These are phyloP conservation scores for Archaeoteleia sp. DNA, from an alignment of 2,888 invertebrate genomes.

Conservation along the genomic window DNA sequence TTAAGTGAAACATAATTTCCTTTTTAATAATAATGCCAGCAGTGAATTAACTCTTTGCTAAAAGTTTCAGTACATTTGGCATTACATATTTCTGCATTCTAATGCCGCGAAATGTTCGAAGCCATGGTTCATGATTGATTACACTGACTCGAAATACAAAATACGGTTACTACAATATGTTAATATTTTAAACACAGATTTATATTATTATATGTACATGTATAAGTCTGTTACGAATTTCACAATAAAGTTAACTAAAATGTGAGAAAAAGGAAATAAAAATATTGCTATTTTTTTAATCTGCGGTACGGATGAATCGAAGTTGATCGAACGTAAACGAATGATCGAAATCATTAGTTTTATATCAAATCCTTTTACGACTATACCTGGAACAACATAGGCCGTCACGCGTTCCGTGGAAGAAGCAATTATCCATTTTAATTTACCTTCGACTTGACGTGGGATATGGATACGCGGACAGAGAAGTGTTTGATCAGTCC, in stretches of 20 bases:
- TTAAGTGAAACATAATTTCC: too few species aligned
- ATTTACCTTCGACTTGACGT: conserved; percentile 67
- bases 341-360: conserved; percentile 67
- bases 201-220: too few species aligned
- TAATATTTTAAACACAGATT: conserved; percentile 15
- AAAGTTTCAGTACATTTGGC: too few species aligned
- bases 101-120: too few species aligned
- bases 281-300: conserved; percentile 33
- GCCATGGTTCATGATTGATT: too few species aligned
- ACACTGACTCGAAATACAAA: too few species aligned
- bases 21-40: too few species aligned
- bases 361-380: conserved; percentile 70
- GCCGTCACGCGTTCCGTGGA: conserved; percentile 58
- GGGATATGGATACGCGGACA: conserved; percentile 62
- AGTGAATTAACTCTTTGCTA: too few species aligned
- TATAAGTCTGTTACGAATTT: too few species aligned
- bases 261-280: conserved; percentile 28
- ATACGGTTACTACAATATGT: too few species aligned
- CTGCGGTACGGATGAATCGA: conserved; percentile 26
- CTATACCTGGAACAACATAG: conserved; percentile 68
- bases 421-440: conserved; percentile 72
- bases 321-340: conserved; percentile 48
- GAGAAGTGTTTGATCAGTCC: conserved; percentile 69
- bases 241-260: conserved; percentile 8
- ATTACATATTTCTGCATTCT: too few species aligned